phyloP scores from a whole-genome alignment of 2,113 vertebrate species.

The Puma concolor region DNA sequence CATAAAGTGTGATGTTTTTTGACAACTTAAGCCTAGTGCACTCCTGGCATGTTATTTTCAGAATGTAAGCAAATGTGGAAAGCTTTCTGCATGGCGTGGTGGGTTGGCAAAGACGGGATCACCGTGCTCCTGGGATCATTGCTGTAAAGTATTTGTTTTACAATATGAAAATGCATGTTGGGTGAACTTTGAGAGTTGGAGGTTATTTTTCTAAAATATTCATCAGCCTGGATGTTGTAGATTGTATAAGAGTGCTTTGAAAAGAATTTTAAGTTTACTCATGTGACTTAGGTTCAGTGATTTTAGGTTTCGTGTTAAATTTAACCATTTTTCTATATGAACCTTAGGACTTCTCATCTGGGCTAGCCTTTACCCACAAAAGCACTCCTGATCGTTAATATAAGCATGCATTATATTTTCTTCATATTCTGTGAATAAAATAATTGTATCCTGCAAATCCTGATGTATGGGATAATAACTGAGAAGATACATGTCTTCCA shows the following conservation, averaged over 20 bases:
- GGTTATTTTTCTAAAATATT: conserved; percentile 32
- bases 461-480: neutral
- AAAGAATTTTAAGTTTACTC: neutral
- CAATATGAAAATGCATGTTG: neutral
- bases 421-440: neutral
- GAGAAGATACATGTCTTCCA: neutral
- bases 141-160: neutral
- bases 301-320: neutral
- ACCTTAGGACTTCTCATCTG: neutral
- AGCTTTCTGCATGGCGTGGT: neutral
- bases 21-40: neutral
- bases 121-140: neutral
- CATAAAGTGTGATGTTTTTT: conserved; percentile 42
- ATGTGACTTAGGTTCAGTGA: neutral
- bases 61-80: conserved; percentile 47
- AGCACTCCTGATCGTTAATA: neutral
- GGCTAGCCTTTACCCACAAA: neutral
- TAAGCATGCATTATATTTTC: neutral
- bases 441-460: neutral
- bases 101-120: neutral
- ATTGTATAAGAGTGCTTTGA: neutral
- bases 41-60: conserved; percentile 12
- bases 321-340: neutral
- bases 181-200: neutral
- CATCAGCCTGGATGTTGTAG: neutral